Base-by-base conservation (phyloP, 2,888 invertebrate species). In the Sarcophaga rosellei region DNA sequence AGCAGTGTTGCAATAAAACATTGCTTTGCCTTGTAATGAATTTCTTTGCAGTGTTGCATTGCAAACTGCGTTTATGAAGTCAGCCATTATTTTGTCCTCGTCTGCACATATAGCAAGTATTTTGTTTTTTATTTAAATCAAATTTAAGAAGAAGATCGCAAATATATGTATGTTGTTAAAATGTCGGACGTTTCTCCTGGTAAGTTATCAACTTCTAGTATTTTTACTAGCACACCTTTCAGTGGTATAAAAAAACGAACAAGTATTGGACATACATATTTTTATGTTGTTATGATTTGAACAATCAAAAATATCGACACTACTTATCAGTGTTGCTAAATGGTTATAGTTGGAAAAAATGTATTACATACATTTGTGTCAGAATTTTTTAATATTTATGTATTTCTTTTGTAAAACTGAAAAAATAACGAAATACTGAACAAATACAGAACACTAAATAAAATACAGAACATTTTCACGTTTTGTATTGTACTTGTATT, bases 101-200 rank as follows among this genome's bases (percentile, higher is more conserved):
- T 84, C 80, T 12, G 81, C 83, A 25, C 86, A 84, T 45, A 86
- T 61, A 63, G 86, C 86, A 65, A 85, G 78, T 63, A 81, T 53
- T n/a, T n/a, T n/a, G n/a, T 74, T 74, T 84, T 69, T 79, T 20
- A 44, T 62, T 84, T 65, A 84, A 62, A 69, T 68, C 53, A 84
- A 84, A 78, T 47, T 72, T 73, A 65, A 45, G 66, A 11, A 85
- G 15, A 8, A 62, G 20, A 81, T 77, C 72, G 25, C 44, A 44
- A n/a, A n/a, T n/a, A n/a, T n/a, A n/a, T n/a, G n/a, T n/a, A n/a
- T n/a, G n/a, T n/a, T n/a, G n/a, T n/a, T 23, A 88, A 78, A 70
- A 86, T 87, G 61, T 87, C 87, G 63, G 88, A 86, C 23, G 86
- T 61, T 87, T 87, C 86, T 25, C 85, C 87, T 59, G 83, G 80